Conservation (phyloP, 1,140 invertebrate species). For the Dendrolimus punctatus region DNA sequence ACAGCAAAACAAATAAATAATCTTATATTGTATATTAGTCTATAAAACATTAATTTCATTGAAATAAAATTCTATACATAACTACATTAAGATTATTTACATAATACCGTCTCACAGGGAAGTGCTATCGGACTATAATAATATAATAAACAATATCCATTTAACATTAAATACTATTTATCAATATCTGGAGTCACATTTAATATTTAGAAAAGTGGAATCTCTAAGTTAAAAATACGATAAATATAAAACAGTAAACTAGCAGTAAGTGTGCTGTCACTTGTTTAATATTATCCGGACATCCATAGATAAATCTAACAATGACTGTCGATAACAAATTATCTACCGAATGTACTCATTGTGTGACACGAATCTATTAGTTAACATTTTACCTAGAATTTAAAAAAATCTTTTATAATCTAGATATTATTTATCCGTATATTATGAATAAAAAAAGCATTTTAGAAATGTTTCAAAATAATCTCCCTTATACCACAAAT, state of each 20-base stretch:
- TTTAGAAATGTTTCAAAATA: constrained; percentile 58
- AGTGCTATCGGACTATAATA: constrained; percentile 34
- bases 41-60: constrained; percentile 71
- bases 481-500: constrained; percentile 61
- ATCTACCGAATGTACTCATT: constrained; percentile 50
- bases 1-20: constrained; percentile 72
- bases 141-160: constrained; percentile 62
- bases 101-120: constrained; percentile 61
- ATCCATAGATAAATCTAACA: constrained; percentile 57
- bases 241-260: constrained; percentile 62
- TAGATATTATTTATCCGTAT: constrained; percentile 37
- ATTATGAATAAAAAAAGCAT: constrained; percentile 53
- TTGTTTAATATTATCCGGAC: constrained; percentile 42
- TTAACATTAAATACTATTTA: constrained; percentile 56
- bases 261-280: constrained; percentile 30
- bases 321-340: constrained; percentile 57
- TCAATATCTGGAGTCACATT: constrained; percentile 50
- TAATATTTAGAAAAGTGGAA: constrained; percentile 44
- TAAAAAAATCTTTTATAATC: constrained; percentile 45
- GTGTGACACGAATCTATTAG: constrained; percentile 40
- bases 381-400: constrained; percentile 57
- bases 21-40: constrained; percentile 71
- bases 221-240: constrained; percentile 52
- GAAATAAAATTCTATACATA: constrained; percentile 72
- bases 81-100: constrained; percentile 67